Conservation (phyloP, 2,797 vertebrate species). For the Lates japonicus region DNA sequence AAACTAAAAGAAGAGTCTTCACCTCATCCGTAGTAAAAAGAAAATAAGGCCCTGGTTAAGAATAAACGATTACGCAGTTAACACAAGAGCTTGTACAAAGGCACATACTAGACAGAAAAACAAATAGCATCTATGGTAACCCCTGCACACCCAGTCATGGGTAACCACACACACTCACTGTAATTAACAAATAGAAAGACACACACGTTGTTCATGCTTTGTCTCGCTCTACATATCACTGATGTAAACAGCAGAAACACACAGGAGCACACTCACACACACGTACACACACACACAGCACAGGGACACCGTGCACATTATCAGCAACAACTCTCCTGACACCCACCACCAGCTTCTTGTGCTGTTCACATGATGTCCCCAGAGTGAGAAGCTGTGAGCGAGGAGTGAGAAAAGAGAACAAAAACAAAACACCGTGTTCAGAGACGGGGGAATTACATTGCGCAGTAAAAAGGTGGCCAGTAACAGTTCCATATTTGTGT, state of each 20-base stretch:
- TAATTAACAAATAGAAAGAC: constrained; percentile 18
- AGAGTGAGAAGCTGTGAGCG: constrained; percentile 42
- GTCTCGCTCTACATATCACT: constrained; percentile 14
- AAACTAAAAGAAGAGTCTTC: background rate
- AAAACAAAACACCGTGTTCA: constrained; percentile 40
- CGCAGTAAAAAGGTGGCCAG: constrained; percentile 17
- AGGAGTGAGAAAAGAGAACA: constrained; percentile 46
- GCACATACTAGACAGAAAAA: background rate
- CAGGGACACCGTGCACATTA: constrained; percentile 18
- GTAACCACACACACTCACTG: background rate
- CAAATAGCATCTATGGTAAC: constrained; percentile 6
- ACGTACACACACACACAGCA: background rate
- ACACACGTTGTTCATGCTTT: constrained; percentile 31
- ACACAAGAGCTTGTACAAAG: background rate
- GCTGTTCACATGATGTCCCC: constrained; percentile 56
- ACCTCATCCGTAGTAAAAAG: background rate
- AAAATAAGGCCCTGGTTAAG: background rate
- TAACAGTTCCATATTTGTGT: constrained; percentile 21
- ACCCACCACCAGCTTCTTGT: constrained; percentile 45
- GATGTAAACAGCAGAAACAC: constrained; percentile 32
- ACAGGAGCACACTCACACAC: background rate
- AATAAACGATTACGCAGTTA: background rate
- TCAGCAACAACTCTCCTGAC: constrained; percentile 48
- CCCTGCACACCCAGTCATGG: constrained; percentile 1
- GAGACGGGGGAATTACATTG: constrained; percentile 8